Evolutionary conservation across 1,140 invertebrate species (phyloP), one percentile per base, ranked within the genome.

Genomic region (Ips nitidus): DNA sequence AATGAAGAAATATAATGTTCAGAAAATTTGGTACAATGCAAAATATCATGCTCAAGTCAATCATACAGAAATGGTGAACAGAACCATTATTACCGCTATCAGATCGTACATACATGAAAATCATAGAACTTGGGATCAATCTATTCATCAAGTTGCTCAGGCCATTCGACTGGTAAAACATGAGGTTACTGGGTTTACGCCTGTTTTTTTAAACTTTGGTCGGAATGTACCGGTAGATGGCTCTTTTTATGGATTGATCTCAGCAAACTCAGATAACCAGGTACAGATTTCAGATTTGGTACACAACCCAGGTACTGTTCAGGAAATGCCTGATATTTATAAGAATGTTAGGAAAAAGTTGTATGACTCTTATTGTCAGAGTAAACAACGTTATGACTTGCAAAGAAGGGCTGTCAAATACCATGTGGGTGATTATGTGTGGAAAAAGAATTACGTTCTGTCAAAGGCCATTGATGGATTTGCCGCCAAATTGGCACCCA

Each of bases 1-100:
- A 6, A 55, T 71, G 39, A 45, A 62, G n/a, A 40, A 62, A 8
- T 67, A 22, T 22, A 22, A 22, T 22, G 22, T 22, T 22, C 22
- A 22, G 22, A 22, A 22, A 22, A 22, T 22, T 47, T 6, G 45
- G n/a, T 22, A 22, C 22, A 22, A 22, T 22, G 22, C 22, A 22
- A 22, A 22, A 22, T 22, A 22, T 22, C 22, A 22, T 22, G 22
- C 22, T 22, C 22, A 22, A 22, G 22, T 22, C 22, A 22, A 22
- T 22, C 22, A 22, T 22, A 22, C 22, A 22, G 22, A 22, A 22
- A 22, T 0, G 22, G 22, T 22, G 22, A 22, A 22, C 22, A 22
- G 22, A 22, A 22, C 22, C 22, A 22, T 22, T 22, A 22, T 22
- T 22, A 22, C 22, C 22, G 22, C 22, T 22, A 22, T 22, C 22